Evolutionary conservation across 1,140 invertebrate species (phyloP).

Genomic region (Antheraea mylitta): DNA sequence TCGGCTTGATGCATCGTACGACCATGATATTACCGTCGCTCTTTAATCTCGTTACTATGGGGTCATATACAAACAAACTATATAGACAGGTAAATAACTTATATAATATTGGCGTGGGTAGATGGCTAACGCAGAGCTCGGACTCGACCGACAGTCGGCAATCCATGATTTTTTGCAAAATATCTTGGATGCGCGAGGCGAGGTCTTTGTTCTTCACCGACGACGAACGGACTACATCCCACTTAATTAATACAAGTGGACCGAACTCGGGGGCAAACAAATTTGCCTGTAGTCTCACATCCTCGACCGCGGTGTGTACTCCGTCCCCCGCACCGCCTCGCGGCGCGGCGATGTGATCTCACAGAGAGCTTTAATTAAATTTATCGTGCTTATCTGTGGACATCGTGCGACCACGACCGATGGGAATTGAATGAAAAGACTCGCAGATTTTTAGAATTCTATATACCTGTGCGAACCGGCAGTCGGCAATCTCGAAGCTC

Average conservation of each 20-base stretch:
- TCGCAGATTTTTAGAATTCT: conserved; percentile 54
- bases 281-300: conserved; percentile 44
- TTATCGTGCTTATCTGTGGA: conserved; percentile 64
- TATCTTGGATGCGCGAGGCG: conserved; percentile 13
- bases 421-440: conserved; percentile 55
- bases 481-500: conserved; percentile 15
- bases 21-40: too few species aligned
- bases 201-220: conserved; percentile 21
- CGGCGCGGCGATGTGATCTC: conserved; percentile 12
- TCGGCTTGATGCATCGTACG: too few species aligned
- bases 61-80: not conserved
- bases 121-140: too few species aligned
- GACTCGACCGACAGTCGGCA: not conserved
- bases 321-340: conserved; percentile 4
- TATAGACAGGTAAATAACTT: not conserved
- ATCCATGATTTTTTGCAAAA: conserved; percentile 17
- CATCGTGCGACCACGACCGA: conserved; percentile 42
- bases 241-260: conserved; percentile 42
- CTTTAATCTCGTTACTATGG: too few species aligned
- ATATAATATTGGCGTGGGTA: too few species aligned
- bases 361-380: conserved; percentile 64
- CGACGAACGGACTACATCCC: conserved; percentile 17
- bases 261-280: conserved; percentile 38
- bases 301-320: not conserved
- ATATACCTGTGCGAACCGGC: conserved; percentile 51